Evolutionary conservation across 2,888 invertebrate species (phyloP).

Genomic region (Dorcus hopei): DNA sequence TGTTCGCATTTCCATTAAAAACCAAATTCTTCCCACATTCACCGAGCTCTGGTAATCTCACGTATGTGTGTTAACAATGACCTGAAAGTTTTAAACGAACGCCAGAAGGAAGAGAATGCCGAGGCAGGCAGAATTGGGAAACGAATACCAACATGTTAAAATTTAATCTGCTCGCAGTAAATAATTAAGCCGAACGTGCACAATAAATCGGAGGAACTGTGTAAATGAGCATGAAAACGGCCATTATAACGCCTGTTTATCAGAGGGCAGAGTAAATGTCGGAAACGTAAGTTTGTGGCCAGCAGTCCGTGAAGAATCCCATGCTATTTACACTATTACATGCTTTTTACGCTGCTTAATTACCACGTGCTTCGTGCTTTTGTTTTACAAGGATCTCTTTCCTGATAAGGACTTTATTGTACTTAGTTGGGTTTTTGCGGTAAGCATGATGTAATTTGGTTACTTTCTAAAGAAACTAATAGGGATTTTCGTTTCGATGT

Average conservation of each 20-base stretch:
- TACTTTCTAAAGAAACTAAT: background rate
- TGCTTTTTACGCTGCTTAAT: conserved; percentile 42
- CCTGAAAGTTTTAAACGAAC: background rate
- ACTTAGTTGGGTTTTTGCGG: background rate
- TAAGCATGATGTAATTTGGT: background rate
- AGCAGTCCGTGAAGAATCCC: conserved; percentile 44
- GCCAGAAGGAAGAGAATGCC: background rate
- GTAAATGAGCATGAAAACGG: conserved; percentile 41
- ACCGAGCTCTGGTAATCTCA: no score
- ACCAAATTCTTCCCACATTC: no score
- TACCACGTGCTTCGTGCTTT: conserved; percentile 38
- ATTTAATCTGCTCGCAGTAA: conserved; percentile 15
- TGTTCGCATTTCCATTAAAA: no score
- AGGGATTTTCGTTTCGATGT: background rate
- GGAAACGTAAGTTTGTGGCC: conserved; percentile 43
- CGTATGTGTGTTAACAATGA: no score
- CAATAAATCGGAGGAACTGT: conserved; percentile 26
- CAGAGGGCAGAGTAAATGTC: conserved; percentile 34
- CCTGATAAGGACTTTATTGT: conserved; percentile 1
- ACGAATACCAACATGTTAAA: background rate
- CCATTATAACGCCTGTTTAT: conserved; percentile 41
- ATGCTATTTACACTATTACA: conserved; percentile 46
- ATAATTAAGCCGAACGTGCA: conserved; percentile 27
- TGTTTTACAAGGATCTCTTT: conserved; percentile 21
- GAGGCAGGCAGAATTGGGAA: background rate